phyloP scores from a whole-genome alignment of 2,888 invertebrate species.

The Electrophaes corylata region DNA sequence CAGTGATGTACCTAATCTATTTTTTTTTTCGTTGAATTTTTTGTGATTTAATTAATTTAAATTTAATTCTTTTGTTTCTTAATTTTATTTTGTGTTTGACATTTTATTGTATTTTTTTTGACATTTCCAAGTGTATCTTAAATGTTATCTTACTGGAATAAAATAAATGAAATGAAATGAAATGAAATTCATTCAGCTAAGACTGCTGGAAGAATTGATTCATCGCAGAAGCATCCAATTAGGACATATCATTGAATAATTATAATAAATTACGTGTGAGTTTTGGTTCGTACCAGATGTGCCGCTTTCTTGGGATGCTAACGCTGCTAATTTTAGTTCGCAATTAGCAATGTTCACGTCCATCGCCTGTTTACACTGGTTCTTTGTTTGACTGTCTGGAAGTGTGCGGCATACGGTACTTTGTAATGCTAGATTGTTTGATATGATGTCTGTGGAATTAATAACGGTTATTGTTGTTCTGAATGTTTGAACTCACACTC shows the following conservation, averaged over 20 bases:
- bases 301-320: slow-evolving; percentile 37
- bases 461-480: background rate
- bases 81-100: too few relatives aligned
- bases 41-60: too few relatives aligned
- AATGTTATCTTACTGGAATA: too few relatives aligned
- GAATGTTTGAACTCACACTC: background rate
- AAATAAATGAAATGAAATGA: too few relatives aligned
- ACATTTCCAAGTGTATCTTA: too few relatives aligned
- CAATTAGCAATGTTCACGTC: slow-evolving; percentile 31
- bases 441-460: slow-evolving; percentile 2
- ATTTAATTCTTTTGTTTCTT: too few relatives aligned
- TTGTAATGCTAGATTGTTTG: background rate
- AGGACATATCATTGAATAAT: slow-evolving; percentile 28
- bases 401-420: slow-evolving; percentile 2
- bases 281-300: slow-evolving; percentile 37
- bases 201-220: slow-evolving; percentile 8
- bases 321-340: slow-evolving; percentile 44
- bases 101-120: too few relatives aligned
- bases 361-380: background rate
- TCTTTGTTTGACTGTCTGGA: slow-evolving; percentile 10
- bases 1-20: too few relatives aligned
- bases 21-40: too few relatives aligned
- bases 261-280: slow-evolving; percentile 38
- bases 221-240: slow-evolving; percentile 22
- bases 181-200: slow-evolving; percentile 9